Conservation (phyloP, 64 coral and sea anemone species). For the Hydrozoanthus tunicans region DNA sequence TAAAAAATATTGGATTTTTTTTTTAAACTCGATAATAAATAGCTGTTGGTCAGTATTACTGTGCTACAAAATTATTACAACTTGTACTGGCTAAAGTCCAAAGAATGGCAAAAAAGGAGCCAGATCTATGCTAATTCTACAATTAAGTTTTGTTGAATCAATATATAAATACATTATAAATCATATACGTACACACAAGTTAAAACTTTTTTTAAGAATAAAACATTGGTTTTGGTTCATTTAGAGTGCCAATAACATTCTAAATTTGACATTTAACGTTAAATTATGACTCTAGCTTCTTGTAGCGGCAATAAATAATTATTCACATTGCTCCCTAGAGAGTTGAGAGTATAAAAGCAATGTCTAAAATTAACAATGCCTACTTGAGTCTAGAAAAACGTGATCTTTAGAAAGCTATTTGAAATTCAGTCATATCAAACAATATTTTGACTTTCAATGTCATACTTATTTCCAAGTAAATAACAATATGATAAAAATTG, state of each 20-base stretch:
- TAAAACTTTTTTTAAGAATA: neutral
- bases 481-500: neutral
- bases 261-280: too few species aligned
- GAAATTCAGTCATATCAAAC: neutral
- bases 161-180: neutral
- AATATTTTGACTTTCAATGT: neutral
- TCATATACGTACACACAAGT: neutral
- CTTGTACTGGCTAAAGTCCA: too few species aligned
- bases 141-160: neutral
- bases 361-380: neutral
- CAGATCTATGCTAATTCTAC: too few species aligned
- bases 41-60: too few species aligned
- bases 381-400: neutral
- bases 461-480: neutral
- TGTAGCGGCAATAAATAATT: neutral
- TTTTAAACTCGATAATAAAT: too few species aligned
- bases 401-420: neutral
- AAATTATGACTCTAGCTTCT: neutral
- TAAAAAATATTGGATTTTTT: too few species aligned
- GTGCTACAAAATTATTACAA: too few species aligned
- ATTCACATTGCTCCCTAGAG: neutral
- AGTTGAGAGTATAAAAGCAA: neutral
- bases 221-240: neutral
- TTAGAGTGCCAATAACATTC: neutral
- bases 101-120: too few species aligned